Conservation (phyloP, 2,113 vertebrate species). For the Acanthochromis polyacanthus region DNA sequence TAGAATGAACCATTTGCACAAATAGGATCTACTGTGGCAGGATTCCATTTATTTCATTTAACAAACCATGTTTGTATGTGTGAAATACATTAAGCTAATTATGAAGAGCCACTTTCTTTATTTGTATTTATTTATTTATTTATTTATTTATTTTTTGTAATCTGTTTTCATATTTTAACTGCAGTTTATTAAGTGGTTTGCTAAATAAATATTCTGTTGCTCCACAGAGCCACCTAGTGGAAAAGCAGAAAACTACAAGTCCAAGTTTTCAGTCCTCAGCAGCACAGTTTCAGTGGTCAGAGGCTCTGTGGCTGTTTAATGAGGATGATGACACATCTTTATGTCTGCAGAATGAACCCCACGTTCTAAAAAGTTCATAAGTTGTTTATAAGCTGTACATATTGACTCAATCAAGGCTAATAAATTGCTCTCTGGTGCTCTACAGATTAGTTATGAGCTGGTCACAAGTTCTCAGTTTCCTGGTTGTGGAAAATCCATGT, state of each 20-base stretch:
- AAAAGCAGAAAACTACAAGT: constrained; percentile 5
- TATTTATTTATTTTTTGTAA: background rate
- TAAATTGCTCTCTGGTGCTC: background rate
- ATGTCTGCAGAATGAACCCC: too few species aligned
- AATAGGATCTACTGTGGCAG: too few species aligned
- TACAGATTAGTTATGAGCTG: background rate
- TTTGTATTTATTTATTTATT: too few species aligned
- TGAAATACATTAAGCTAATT: background rate
- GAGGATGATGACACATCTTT: too few species aligned
- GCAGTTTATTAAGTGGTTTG: background rate
- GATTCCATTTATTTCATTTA: background rate
- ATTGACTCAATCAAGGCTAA: background rate
- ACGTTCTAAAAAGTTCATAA: too few species aligned
- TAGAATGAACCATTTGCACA: too few species aligned
- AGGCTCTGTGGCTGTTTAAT: too few species aligned
- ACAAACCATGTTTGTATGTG: background rate
- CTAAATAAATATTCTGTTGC: background rate
- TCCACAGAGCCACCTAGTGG: constrained; percentile 43
- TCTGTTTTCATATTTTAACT: background rate
- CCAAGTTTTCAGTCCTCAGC: too few species aligned
- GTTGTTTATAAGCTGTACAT: too few species aligned
- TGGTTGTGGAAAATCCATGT: too few species aligned
- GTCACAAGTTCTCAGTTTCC: too few species aligned
- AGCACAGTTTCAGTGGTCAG: too few species aligned
- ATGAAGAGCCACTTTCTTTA: background rate